phyloP scores from a whole-genome alignment of 2,113 vertebrate genomes.

The Cinclus mexicanus region DNA sequence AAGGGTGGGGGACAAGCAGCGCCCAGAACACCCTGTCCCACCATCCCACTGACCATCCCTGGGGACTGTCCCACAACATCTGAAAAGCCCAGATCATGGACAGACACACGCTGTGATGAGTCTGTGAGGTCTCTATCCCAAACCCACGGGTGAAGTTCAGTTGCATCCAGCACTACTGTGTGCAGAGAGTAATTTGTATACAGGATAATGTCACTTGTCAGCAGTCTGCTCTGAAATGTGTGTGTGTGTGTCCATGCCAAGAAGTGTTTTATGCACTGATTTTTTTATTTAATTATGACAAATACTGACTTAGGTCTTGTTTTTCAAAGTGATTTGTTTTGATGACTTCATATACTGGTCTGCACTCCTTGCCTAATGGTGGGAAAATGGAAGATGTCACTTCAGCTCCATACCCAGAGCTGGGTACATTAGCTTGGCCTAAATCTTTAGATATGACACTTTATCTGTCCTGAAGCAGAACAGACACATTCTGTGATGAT shows the following conservation, averaged over 20 bases:
- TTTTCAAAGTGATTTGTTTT: not conserved
- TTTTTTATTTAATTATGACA: not conserved
- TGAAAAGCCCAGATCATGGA: not conserved
- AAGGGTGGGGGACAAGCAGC: not conserved
- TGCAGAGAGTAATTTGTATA: accelerated
- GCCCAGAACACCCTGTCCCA: accelerated
- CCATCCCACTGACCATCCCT: not conserved
- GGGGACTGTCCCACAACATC: accelerated
- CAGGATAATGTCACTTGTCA: not conserved
- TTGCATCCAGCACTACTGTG: not conserved
- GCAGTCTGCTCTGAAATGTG: not conserved
- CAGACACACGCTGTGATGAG: accelerated
- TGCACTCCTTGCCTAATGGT: accelerated
- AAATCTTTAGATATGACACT: not conserved
- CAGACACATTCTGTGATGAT: not conserved
- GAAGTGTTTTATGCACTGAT: not conserved
- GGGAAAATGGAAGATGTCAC: not conserved
- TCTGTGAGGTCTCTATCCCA: not conserved
- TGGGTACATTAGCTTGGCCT: not conserved
- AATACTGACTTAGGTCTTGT: not conserved
- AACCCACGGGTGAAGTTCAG: not conserved
- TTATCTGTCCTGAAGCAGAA: not conserved
- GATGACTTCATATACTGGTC: not conserved
- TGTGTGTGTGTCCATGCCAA: accelerated
- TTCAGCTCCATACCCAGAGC: accelerated